Conservation (phyloP, 2,113 vertebrate genomes). For the Lepisosteus oculatus region DNA sequence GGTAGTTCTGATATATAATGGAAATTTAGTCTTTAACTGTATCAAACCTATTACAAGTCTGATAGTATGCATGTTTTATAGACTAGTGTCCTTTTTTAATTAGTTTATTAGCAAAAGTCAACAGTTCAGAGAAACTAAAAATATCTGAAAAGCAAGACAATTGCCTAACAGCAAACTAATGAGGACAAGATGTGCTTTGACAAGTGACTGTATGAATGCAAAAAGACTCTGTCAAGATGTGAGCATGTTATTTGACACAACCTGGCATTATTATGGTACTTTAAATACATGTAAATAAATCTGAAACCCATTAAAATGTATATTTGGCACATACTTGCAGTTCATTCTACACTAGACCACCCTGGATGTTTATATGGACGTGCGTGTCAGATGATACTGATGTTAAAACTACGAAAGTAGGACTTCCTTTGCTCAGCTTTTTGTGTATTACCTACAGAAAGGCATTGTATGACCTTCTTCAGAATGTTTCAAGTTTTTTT, state of each 20-base stretch:
- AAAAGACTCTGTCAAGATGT: not conserved
- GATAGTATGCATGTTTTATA: not conserved
- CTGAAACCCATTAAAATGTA: constrained; percentile 16
- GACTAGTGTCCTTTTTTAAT: not conserved
- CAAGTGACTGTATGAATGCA: not conserved
- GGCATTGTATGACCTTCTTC: too few species aligned
- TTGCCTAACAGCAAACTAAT: constrained; percentile 2
- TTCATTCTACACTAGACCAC: constrained; percentile 14
- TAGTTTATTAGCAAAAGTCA: not conserved
- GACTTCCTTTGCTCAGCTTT: not conserved
- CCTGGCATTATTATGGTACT: not conserved
- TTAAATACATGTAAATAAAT: constrained; percentile 7
- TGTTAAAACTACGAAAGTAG: not conserved
- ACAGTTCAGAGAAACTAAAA: not conserved
- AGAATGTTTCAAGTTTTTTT: too few species aligned
- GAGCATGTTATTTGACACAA: constrained; percentile 1
- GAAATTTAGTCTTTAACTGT: too few species aligned
- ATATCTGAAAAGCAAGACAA: not conserved
- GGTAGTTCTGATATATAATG: too few species aligned
- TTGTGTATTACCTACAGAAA: not conserved
- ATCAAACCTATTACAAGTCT: not conserved
- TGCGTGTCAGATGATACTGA: not conserved
- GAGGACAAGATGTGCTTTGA: not conserved
- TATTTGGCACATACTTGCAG: constrained; percentile 8
- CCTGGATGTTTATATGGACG: constrained; percentile 13